Evolutionary conservation across 1,140 invertebrate species (phyloP).

Genomic region (Rhynchophorus ferrugineus): DNA sequence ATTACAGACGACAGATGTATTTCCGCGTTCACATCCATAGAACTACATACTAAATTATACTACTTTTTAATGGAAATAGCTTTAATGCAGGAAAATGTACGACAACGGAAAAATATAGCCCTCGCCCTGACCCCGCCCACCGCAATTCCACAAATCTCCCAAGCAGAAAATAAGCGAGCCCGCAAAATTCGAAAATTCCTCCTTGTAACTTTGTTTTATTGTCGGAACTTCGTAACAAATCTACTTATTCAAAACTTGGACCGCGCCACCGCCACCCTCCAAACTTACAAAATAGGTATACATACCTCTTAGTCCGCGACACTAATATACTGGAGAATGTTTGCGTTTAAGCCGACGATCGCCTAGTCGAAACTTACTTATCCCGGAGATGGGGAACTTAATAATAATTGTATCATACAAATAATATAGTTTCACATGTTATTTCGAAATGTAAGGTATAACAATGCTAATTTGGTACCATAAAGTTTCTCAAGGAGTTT

Average conservation of each 20-base stretch:
- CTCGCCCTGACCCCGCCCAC: neutral
- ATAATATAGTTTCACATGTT: too few species aligned
- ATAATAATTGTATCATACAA: too few species aligned
- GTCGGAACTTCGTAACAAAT: neutral
- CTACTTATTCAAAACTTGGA: neutral
- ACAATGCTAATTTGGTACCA: too few species aligned
- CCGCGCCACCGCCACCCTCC: neutral
- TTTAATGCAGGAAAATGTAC: neutral
- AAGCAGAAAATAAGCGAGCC: neutral
- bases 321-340: neutral
- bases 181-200: neutral
- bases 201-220: neutral
- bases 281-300: neutral
- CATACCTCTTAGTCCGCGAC: neutral
- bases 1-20: neutral
- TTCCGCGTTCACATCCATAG: neutral
- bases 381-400: too few species aligned
- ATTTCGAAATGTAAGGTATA: too few species aligned
- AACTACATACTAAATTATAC: neutral
- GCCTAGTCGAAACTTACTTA: too few species aligned
- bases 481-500: too few species aligned
- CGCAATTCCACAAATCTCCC: neutral
- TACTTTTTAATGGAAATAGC: neutral
- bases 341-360: too few species aligned
- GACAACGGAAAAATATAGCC: neutral